Base-by-base conservation (phyloP, 2,797 vertebrate species). In the Melanotaenia trifasciata region DNA sequence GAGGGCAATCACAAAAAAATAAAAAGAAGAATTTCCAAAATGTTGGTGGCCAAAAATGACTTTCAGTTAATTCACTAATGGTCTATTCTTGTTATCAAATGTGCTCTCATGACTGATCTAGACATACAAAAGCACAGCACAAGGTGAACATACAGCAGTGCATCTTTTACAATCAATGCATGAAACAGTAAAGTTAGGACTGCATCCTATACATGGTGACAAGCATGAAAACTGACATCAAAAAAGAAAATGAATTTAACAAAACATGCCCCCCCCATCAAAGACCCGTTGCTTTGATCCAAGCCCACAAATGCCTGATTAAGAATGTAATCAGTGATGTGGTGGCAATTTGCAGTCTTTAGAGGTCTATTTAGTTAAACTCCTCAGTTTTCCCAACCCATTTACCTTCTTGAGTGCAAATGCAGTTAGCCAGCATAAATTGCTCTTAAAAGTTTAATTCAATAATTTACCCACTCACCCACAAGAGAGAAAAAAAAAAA, bases 341-440 rank as follows among this genome's bases (percentile, higher is more conserved):
- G 45, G 50, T 80, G 74, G 70, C 70, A 65, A 77, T 45, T 65
- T 84, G 86, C 73, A 73, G 74, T 87, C 79, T 81, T 76, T 78
- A 83, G 78, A 81, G 79, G 87, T 69, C 76, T 71, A 75, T 79
- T 77, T 88, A 68, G 35, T 62, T 56, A 76, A 80, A 76, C 76
- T 72, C 71, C 77, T 77, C 78, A 57, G 56, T 76, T 83, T 76
- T 64, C 65, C 56, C 47, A 50, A 66, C 59, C 61, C 65, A 80
- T 75, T 67, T 72, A 79, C 68, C 45, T 72, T 83, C 85, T 86
- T 81, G 76, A 94, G 93, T 95, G 92, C 93, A 94, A 94, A 92
- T 93, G 89, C 90, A 85, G 84, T 71, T 90, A 93, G 89, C 90
- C 87, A 94, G 91, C 91, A 90, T 83, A 90, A 88, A 85, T 79